Evolutionary conservation across 2,797 vertebrate genomes (phyloP).

Genomic region (Valencia hispanica): DNA sequence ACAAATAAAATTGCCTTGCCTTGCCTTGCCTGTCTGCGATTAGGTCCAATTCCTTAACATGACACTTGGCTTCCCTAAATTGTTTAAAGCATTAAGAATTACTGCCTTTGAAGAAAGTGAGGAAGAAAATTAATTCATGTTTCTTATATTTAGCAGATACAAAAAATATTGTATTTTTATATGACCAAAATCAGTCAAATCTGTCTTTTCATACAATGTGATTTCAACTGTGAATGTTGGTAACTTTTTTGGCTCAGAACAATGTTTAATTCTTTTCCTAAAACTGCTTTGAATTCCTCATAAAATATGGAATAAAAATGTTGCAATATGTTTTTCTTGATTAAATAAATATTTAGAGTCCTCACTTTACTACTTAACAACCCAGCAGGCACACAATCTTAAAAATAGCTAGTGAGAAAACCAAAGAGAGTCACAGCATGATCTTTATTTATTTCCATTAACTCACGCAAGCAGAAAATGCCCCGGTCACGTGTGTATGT

Average conservation of each 20-base stretch:
- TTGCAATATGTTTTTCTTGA: not conserved
- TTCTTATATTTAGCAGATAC: not conserved
- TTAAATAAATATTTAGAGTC: not conserved
- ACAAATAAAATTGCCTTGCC: too few relatives aligned
- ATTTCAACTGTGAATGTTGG: not conserved
- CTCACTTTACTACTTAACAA: not conserved
- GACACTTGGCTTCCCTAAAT: not conserved
- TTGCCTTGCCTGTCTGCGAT: too few relatives aligned
- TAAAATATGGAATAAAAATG: not conserved
- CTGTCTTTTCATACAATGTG: not conserved
- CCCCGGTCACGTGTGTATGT: slow-evolving; percentile 3
- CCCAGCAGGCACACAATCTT: not conserved
- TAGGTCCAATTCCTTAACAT: too few relatives aligned
- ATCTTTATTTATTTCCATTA: not conserved
- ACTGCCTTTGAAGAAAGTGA: not conserved
- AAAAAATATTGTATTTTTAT: not conserved
- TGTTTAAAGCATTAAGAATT: not conserved
- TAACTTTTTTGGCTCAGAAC: not conserved
- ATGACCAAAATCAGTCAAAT: not conserved
- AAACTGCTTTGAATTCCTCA: not conserved
- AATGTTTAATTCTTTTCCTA: not conserved
- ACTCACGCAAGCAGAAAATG: not conserved
- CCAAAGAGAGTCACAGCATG: not conserved
- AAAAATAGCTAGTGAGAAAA: not conserved
- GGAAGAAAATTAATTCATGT: not conserved